Evolutionary conservation across 2,113 vertebrate genomes (phyloP), one percentile per base, ranked within the genome.

Genomic region (Tragelaphus buxtoni): DNA sequence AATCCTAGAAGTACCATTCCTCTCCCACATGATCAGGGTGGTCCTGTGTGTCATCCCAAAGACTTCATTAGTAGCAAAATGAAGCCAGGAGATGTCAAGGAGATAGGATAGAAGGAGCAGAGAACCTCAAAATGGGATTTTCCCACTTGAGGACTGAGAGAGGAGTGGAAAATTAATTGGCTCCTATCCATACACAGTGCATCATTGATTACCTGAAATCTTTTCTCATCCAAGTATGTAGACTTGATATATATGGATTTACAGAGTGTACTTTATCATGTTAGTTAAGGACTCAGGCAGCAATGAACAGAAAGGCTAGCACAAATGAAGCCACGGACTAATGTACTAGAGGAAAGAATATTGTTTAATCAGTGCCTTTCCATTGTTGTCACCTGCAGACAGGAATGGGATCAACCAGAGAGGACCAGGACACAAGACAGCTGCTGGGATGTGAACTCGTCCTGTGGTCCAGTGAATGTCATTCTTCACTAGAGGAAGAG

Each of bases 21-120:
- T 96, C 94, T 97, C 86, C 45, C 24, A 84, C 13, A 76, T 32
- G 42, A 97, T 85, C 28, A 79, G 97, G 85, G 93, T 90, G 69
- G 72, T 93, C 92, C 65, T 96, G 90, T 3, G 0, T 95, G 96
- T 94, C 97, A 89, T 77, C 93, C 77, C 10, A 96, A 9, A 95
- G 96, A 98, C 96, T 87, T 97, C 89, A 97, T 94, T 92, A 95
- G 74, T 65, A 96, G 92, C 83, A 95, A 97, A 97, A 98, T 90
- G 17, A 98, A 98, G 91, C 84, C 96, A 96, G 95, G 91, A 77
- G 90, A 85, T 91, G 95, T 56, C 90, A 94, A 95, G 69, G 69
- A 97, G 85, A 60, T 14, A 35, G 49, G 45, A 35, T 65, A 86
- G 56, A 94, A 79, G 51, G 61, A 91, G 90, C 18, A 20, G 35